Percentiles rank a stretch among this genome's conserved stretches.
Conservation (phyloP, 2,113 vertebrate species). For the Bufo gargarizans region DNA sequence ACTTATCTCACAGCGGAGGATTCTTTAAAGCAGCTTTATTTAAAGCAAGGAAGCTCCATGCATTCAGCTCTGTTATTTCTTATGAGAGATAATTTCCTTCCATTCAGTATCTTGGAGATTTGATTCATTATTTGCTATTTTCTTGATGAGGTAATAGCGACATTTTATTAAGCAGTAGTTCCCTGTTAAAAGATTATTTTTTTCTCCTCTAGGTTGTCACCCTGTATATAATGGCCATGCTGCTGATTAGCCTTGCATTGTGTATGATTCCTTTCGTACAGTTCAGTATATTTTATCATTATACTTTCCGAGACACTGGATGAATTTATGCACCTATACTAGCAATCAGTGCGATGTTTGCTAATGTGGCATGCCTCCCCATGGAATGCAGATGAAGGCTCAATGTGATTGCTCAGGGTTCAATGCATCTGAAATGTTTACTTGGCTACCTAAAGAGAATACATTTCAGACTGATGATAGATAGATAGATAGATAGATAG, state of each 20-base stretch:
- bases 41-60: too few species aligned
- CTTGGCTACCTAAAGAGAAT: background rate
- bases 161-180: background rate
- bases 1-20: background rate
- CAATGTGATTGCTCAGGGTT: conserved; percentile 44
- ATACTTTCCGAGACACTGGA: background rate
- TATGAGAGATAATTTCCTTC: background rate
- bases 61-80: background rate
- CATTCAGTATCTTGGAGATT: background rate
- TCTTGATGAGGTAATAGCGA: background rate
- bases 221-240: background rate
- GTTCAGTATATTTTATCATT: conserved; percentile 20
- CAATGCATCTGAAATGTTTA: conserved; percentile 41
- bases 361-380: conserved; percentile 15
- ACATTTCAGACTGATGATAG: background rate
- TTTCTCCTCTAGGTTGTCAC: background rate
- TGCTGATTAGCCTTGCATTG: conserved; percentile 20
- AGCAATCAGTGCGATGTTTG: conserved; percentile 49
- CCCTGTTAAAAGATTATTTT: background rate
- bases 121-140: background rate
- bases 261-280: background rate
- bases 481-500: background rate
- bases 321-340: conserved; percentile 42
- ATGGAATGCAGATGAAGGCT: conserved; percentile 42
- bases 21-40: background rate